Evolutionary conservation across 2,888 invertebrate species (phyloP).

Genomic region (Agriotes lineatus): DNA sequence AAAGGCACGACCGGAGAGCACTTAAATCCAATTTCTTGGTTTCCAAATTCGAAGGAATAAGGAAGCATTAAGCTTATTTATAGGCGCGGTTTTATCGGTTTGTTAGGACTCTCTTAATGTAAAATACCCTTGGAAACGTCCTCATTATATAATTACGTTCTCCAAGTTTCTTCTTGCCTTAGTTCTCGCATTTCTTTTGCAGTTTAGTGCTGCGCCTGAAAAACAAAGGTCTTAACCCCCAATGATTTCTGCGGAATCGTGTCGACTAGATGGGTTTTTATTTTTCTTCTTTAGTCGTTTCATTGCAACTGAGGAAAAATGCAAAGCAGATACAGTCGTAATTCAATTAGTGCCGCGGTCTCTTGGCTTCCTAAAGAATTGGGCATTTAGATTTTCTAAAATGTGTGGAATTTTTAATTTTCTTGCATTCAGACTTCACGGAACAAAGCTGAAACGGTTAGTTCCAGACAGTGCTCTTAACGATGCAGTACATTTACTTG

Average conservation of each 20-base stretch:
- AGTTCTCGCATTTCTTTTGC: not conserved
- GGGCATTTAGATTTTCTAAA: too few species aligned
- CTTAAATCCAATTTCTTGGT: constrained; percentile 12
- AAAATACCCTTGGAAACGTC: constrained; percentile 4
- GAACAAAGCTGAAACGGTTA: too few species aligned
- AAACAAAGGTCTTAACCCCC: not conserved
- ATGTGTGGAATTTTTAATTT: too few species aligned
- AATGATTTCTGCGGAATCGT: not conserved
- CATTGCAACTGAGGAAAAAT: too few species aligned
- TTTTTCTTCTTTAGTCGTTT: not conserved
- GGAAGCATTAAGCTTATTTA: constrained; percentile 17
- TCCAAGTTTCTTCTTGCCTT: not conserved
- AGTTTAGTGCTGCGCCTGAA: not conserved
- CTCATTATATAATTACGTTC: constrained; percentile 12
- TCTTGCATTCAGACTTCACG: too few species aligned
- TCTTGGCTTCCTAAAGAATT: too few species aligned
- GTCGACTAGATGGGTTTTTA: too few species aligned
- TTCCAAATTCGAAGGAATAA: constrained; percentile 11
- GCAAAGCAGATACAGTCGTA: too few species aligned
- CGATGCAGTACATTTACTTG: too few species aligned
- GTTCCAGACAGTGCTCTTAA: too few species aligned
- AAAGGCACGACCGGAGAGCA: not conserved
- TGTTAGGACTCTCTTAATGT: constrained; percentile 7
- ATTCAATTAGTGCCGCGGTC: too few species aligned
- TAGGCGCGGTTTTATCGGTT: constrained; percentile 14